Evolutionary conservation across 2,113 vertebrate genomes (phyloP).

Genomic region (Danio rerio): DNA sequence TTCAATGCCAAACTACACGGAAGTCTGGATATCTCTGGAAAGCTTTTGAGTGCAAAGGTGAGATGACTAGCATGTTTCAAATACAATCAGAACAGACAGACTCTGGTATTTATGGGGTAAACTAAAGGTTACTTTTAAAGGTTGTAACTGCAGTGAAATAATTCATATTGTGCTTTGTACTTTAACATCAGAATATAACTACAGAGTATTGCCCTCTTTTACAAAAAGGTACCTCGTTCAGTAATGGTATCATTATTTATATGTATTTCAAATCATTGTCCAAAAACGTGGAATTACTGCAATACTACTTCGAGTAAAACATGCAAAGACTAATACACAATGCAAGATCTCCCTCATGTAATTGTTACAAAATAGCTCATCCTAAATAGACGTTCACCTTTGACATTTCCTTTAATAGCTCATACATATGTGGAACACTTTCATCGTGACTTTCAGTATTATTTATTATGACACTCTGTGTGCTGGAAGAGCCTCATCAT

Average conservation of each 20-base stretch:
- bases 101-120: too few species aligned
- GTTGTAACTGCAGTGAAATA: background rate
- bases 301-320: background rate
- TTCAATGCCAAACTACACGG: background rate
- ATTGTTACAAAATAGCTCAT: background rate
- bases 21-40: background rate
- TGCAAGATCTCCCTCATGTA: background rate
- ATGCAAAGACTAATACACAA: background rate
- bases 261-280: background rate
- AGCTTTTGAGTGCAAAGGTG: constrained; percentile 24
- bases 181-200: background rate
- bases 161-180: background rate
- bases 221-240: background rate
- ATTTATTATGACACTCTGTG: constrained; percentile 35
- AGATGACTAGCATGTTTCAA: background rate
- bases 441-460: constrained; percentile 5
- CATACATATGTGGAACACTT: constrained; percentile 3
- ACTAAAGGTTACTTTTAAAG: background rate
- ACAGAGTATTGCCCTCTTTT: too few species aligned
- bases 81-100: background rate
- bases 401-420: constrained; percentile 30
- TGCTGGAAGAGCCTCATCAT: constrained; percentile 20
- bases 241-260: background rate
- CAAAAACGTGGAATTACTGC: background rate
- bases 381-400: constrained; percentile 8